Percentiles rank a stretch among this genome's conserved stretches.
phyloP scores from a whole-genome alignment of 2,888 invertebrate genomes.

The Xylophagus ater region DNA sequence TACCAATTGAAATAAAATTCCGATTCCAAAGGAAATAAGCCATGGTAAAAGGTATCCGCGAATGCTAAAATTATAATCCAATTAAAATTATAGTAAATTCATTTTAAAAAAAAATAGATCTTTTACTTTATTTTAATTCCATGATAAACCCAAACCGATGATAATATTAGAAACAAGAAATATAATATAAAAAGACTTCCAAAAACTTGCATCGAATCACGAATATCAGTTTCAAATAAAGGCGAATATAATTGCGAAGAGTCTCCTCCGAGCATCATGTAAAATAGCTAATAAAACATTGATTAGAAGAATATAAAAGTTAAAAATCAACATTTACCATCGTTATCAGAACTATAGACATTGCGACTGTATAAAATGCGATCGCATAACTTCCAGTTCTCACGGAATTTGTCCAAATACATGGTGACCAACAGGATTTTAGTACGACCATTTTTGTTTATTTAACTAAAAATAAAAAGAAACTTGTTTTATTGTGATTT shows the following conservation, averaged over 20 bases:
- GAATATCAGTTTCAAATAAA: conserved; percentile 75
- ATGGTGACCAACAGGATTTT: conserved; percentile 78
- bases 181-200: conserved; percentile 43
- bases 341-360: conserved; percentile 64
- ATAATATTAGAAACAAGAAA: conserved; percentile 39
- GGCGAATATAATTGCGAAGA: conserved; percentile 82
- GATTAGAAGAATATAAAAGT: background rate
- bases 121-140: conserved; percentile 34
- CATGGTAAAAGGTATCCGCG: conserved; percentile 76
- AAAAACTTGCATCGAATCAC: conserved; percentile 56
- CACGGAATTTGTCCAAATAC: conserved; percentile 70
- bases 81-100: conserved; percentile 31
- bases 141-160: conserved; percentile 40
- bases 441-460: conserved; percentile 65
- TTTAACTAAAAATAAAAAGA: no score
- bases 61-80: conserved; percentile 55
- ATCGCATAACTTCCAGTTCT: conserved; percentile 67
- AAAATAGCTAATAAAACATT: conserved; percentile 44
- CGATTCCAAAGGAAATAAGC: conserved; percentile 55
- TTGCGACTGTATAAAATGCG: conserved; percentile 65
- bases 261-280: conserved; percentile 78
- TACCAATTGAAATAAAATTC: conserved; percentile 61
- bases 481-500: no score
- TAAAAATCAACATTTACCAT: conserved; percentile 27
- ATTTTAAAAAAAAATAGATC: background rate